Conservation (phyloP, 2,113 vertebrate genomes). For the Phrynosoma platyrhinos region DNA sequence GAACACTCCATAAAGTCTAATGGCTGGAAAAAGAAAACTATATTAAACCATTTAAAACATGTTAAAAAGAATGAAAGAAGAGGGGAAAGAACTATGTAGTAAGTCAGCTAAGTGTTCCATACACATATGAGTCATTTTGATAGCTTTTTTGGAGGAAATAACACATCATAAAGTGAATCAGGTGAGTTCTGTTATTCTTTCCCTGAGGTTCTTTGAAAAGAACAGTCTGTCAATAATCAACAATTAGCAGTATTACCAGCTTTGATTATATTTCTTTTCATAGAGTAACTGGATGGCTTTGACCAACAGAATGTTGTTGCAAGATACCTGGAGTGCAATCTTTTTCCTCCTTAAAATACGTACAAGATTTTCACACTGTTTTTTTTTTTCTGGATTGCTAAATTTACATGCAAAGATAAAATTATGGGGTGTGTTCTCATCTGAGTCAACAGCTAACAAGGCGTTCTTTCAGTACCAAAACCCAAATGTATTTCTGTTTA, state of each 20-base stretch:
- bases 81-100: background rate
- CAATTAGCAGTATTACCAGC: background rate
- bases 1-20: slow-evolving; percentile 25
- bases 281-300: background rate
- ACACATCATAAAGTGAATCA: background rate
- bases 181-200: slow-evolving; percentile 15
- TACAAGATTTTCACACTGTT: background rate
- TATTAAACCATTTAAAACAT: background rate
- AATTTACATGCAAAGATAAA: background rate
- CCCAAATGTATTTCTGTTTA: no score
- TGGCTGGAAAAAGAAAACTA: background rate
- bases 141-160: background rate
- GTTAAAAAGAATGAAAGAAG: background rate
- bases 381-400: background rate
- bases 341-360: background rate
- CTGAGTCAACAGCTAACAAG: background rate
- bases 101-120: background rate
- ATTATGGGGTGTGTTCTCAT: background rate
- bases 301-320: background rate
- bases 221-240: background rate
- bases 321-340: background rate
- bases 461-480: background rate
- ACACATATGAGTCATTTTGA: background rate
- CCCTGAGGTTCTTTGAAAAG: background rate
- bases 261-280: background rate